phyloP scores from a whole-genome alignment of 2,113 vertebrate genomes.

The Aptenodytes patagonicus region DNA sequence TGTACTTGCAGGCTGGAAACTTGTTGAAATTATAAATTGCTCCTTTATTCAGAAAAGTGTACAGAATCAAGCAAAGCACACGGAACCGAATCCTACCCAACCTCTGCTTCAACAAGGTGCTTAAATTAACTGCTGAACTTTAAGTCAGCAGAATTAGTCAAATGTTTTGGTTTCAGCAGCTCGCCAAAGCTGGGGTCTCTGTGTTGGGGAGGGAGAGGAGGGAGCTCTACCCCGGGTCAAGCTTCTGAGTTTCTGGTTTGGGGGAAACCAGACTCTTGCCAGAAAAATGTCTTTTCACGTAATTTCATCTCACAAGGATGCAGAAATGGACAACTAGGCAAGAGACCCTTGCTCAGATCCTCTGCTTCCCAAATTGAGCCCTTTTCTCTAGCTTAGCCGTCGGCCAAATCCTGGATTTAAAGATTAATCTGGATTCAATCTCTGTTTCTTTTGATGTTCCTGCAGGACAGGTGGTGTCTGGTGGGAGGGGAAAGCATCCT shows the following conservation, averaged over 20 bases:
- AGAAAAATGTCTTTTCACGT: not conserved
- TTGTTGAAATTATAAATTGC: not conserved
- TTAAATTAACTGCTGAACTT: not conserved
- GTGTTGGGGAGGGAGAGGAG: not conserved
- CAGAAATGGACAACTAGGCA: not conserved
- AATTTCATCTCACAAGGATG: not conserved
- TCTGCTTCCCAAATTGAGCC: not conserved
- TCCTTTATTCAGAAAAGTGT: conserved; percentile 11
- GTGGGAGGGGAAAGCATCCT: not conserved
- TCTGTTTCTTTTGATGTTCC: not conserved
- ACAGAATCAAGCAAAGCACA: not conserved
- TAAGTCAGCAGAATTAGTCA: not conserved
- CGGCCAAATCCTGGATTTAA: conserved; percentile 25
- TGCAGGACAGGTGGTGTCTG: not conserved
- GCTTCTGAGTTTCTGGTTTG: not conserved
- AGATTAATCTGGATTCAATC: conserved; percentile 22
- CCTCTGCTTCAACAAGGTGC: not conserved
- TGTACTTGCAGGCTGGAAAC: not conserved
- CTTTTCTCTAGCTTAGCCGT: not conserved
- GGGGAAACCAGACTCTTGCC: not conserved
- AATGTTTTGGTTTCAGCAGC: not conserved
- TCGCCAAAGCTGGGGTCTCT: not conserved
- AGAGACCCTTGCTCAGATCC: not conserved
- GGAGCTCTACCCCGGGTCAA: not conserved
- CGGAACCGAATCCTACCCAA: not conserved